These are phyloP conservation scores for Eledone cirrhosa DNA, from an alignment of 2,888 invertebrate genomes.

Conservation along the genomic window DNA sequence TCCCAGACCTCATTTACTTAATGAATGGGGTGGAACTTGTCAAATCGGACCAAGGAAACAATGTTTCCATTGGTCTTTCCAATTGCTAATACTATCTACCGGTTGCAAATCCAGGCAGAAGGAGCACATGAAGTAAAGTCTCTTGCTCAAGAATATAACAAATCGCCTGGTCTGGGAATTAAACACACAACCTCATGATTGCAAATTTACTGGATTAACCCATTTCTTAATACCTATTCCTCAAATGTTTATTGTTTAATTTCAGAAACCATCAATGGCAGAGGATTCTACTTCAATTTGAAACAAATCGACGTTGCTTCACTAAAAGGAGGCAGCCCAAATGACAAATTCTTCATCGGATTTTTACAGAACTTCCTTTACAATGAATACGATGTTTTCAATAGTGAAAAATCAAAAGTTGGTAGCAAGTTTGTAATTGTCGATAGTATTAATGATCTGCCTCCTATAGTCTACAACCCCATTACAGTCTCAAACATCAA, in stretches of 20 bases:
- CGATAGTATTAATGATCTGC: slow-evolving; percentile 40
- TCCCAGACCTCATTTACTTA: too few species aligned
- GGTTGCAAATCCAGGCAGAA: too few species aligned
- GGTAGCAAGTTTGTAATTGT: slow-evolving; percentile 22
- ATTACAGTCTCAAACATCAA: slow-evolving; percentile 50
- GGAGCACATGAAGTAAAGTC: too few species aligned
- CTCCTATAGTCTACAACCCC: slow-evolving; percentile 45
- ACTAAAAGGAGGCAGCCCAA: slow-evolving; percentile 32
- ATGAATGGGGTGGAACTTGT: too few species aligned
- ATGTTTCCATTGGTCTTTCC: too few species aligned
- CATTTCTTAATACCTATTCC: not conserved
- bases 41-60: too few species aligned
- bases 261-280: slow-evolving; percentile 46
- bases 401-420: slow-evolving; percentile 31
- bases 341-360: slow-evolving; percentile 47
- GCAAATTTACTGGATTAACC: not conserved
- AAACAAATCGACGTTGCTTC: slow-evolving; percentile 51
- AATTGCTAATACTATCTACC: too few species aligned
- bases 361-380: slow-evolving; percentile 55
- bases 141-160: too few species aligned
- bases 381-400: slow-evolving; percentile 48
- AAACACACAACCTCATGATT: too few species aligned
- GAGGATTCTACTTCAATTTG: slow-evolving; percentile 47
- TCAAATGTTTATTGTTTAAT: slow-evolving; percentile 24
- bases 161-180: too few species aligned